A percentile compares a stretch with the other conserved stretches of the same genome.
These are phyloP conservation scores for Larimichthys crocea DNA, from an alignment of 2,113 vertebrate species.

Conservation along the genomic window DNA sequence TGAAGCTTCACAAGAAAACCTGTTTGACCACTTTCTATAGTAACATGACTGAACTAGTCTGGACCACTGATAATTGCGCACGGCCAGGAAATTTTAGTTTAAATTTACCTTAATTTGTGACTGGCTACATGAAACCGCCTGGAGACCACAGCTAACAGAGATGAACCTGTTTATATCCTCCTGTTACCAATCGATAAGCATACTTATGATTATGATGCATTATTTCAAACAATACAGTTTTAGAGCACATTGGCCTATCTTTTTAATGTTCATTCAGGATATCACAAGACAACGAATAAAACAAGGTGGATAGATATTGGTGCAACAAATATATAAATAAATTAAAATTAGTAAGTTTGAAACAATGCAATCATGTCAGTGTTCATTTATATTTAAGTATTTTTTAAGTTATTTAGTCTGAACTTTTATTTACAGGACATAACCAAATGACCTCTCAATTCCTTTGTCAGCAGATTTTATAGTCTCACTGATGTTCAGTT, in stretches of 20 bases:
- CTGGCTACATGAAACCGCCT: background rate
- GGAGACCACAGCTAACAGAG: background rate
- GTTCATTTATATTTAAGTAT: background rate
- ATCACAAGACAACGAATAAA: background rate
- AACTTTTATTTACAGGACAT: background rate
- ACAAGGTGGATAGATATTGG: background rate
- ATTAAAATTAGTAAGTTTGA: background rate
- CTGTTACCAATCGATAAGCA: too few relatives aligned
- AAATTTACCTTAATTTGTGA: background rate
- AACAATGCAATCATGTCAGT: background rate
- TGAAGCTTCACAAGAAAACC: background rate
- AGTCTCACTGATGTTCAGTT: constrained; percentile 64
- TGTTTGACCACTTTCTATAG: background rate
- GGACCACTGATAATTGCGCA: background rate
- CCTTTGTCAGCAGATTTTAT: constrained; percentile 24
- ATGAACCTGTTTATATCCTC: background rate
- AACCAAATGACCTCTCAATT: constrained; percentile 14
- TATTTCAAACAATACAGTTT: background rate
- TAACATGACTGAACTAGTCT: too few relatives aligned
- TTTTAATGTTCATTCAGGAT: background rate
- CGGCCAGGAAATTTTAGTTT: background rate
- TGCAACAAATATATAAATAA: background rate
- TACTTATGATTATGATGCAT: background rate
- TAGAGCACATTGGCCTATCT: background rate
- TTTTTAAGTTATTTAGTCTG: constrained; percentile 9